Conservation (phyloP, 1,140 invertebrate genomes). For the Phthorimaea operculella region DNA sequence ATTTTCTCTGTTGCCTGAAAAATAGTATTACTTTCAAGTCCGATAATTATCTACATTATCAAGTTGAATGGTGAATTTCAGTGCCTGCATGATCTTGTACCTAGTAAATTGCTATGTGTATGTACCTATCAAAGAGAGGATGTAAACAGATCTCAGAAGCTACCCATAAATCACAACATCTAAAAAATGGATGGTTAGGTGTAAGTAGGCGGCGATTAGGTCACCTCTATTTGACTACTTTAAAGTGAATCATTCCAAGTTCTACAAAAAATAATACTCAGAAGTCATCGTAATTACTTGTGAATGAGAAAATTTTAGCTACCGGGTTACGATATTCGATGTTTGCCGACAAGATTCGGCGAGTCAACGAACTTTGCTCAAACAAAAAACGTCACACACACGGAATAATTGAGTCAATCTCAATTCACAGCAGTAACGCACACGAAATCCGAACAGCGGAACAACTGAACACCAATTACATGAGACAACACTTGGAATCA, state of each 20-base stretch:
- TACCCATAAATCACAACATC: too few species aligned
- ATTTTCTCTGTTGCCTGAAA: too few species aligned
- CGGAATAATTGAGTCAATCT: constrained; percentile 20
- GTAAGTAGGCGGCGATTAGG: constrained; percentile 26
- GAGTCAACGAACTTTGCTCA: constrained; percentile 23
- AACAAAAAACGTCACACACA: constrained; percentile 12
- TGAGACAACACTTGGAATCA: neutral
- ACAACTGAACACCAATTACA: neutral
- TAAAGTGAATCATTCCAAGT: neutral
- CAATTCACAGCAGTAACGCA: constrained; percentile 19
- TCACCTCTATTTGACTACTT: constrained; percentile 20
- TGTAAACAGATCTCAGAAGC: too few species aligned
- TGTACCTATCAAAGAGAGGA: too few species aligned
- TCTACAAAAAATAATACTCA: neutral
- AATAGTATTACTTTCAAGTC: too few species aligned
- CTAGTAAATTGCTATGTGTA: too few species aligned
- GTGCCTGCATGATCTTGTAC: too few species aligned
- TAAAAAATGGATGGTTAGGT: too few species aligned
- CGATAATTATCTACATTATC: too few species aligned
- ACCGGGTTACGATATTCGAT: neutral
- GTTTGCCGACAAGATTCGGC: constrained; percentile 8
- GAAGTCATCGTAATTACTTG: neutral
- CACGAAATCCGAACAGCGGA: constrained; percentile 16
- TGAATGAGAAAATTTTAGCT: neutral
- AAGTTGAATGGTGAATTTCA: too few species aligned